Evolutionary conservation across 2,888 invertebrate genomes (phyloP).

Genomic region (Oligia fasciuncula): DNA sequence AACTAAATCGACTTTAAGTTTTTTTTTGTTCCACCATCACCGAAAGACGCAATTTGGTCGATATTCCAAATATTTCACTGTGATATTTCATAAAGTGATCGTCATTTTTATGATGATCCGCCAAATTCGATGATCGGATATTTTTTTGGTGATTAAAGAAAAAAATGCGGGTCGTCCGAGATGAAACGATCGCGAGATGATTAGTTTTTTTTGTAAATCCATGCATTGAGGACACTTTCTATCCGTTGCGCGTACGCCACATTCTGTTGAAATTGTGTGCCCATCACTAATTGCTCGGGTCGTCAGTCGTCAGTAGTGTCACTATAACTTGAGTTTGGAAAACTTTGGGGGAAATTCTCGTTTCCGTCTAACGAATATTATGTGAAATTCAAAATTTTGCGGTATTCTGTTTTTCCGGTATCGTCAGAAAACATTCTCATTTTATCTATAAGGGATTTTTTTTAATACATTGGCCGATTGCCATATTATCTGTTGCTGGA

Average conservation of each 20-base stretch:
- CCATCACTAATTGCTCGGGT: constrained; percentile 25
- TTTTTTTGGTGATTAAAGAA: constrained; percentile 37
- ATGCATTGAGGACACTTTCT: constrained; percentile 56
- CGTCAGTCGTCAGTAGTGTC: no score
- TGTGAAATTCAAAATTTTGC: background rate
- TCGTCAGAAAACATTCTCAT: background rate
- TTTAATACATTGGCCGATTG: background rate
- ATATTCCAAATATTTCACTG: constrained; percentile 83
- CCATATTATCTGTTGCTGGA: background rate
- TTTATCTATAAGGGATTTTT: background rate
- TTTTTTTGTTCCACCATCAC: constrained; percentile 79
- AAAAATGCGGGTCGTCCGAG: constrained; percentile 24
- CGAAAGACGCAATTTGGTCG: constrained; percentile 80
- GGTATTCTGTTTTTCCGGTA: background rate
- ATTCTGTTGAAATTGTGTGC: constrained; percentile 27
- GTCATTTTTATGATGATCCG: constrained; percentile 63
- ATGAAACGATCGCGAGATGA: constrained; percentile 4
- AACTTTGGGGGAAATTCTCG: background rate
- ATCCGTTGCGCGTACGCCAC: constrained; percentile 10
- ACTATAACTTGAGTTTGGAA: background rate
- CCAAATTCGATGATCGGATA: constrained; percentile 54
- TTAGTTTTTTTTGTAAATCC: constrained; percentile 14
- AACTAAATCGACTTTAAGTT: constrained; percentile 83
- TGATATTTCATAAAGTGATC: constrained; percentile 68
- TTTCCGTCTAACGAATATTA: background rate